Base-by-base conservation (phyloP, 2,113 vertebrate species). In the Anser cygnoides region DNA sequence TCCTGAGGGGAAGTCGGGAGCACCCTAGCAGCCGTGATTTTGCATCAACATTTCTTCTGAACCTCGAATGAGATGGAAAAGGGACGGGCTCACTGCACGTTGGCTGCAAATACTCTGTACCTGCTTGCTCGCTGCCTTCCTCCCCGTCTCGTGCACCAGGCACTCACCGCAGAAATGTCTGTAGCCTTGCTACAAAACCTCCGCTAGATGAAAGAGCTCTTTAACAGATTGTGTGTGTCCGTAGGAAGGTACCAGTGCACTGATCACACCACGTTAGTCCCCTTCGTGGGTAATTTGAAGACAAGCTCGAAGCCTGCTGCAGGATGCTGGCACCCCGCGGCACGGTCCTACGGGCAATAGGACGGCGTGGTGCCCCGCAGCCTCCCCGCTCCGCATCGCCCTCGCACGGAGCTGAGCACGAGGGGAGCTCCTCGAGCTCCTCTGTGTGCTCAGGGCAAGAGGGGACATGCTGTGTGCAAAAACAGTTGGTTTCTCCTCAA, bases 361-460 rank as follows among this genome's bases (percentile, higher is more conserved):
- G 23, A 65, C 54, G 73, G 16, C 0, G 2, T 54, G 11, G 1
- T 14, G 49, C 49, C 49, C 49, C 22, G 12, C 49, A 50, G 49
- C 49, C 50, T 52, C 50, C 23, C 50, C 14, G 50, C 22, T 26
- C 23, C 22, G 3, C 13, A 49, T 22, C 21, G 49, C 10, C 21
- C 49, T 22, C 5, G 49, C 61, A 66, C 0, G 22, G 54, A 13
- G 85, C 2, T 6, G 62, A 44, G 31, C 1, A 1, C 1, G 23
- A 63, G 55, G 21, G 6, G 50, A 59, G 65, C 16, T 54, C 19
- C 4, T 1, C 20, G 50, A 25, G 50, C 50, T 13, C 50, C 50
- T 52, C 50, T 26, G 23, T 3, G 23, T 2, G 3, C 63, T 80
- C 26, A 3, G 3, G 17, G 14, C 3, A 46, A 43, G 4, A 33